These are phyloP conservation scores for Patella depressa DNA, from an alignment of 2,888 invertebrate genomes.

Conservation along the genomic window DNA sequence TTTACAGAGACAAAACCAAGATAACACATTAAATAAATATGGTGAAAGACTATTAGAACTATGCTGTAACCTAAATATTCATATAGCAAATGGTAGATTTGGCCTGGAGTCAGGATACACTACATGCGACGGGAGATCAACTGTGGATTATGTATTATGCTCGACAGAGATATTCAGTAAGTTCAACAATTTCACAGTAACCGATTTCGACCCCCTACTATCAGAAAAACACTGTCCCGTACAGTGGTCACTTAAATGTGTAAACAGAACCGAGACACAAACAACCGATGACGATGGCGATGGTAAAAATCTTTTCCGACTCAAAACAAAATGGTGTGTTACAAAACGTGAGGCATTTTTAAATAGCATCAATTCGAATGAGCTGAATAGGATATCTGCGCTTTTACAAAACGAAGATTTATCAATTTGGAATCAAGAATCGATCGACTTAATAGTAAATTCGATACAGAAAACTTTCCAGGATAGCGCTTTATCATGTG, in stretches of 20 bases:
- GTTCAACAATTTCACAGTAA: not conserved
- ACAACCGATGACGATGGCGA: not conserved
- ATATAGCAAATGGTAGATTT: not conserved
- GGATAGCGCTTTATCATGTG: not conserved
- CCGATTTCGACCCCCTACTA: not conserved
- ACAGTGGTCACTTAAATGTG: not conserved
- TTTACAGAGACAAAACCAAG: not conserved
- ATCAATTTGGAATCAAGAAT: not conserved
- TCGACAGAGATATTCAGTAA: not conserved
- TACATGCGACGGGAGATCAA: not conserved
- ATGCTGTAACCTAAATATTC: not conserved
- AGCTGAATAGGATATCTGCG: not conserved
- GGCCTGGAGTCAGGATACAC: not conserved
- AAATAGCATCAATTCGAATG: not conserved
- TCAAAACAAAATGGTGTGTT: not conserved
- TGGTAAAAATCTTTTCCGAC: not conserved
- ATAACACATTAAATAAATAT: not conserved
- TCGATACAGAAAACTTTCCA: not conserved
- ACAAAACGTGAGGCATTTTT: not conserved
- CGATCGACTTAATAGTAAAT: not conserved
- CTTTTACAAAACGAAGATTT: not conserved
- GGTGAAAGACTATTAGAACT: not conserved
- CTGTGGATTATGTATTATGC: not conserved
- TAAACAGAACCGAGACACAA: not conserved
- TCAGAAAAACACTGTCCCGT: not conserved